phyloP scores from a whole-genome alignment of 2,888 invertebrate species.

The Antheraea yamamai region DNA sequence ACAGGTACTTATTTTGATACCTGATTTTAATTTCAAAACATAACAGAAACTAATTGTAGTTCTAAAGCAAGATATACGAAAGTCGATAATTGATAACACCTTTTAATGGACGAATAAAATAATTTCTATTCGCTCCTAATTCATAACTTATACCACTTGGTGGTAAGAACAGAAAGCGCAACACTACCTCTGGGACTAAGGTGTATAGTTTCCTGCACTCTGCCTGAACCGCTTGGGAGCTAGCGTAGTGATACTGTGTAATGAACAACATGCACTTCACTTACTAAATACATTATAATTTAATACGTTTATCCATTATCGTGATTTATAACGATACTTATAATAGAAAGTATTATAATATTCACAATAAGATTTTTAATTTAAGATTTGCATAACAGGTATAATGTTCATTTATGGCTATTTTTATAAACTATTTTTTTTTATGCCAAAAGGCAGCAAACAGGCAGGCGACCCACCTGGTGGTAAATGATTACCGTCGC shows the following conservation, averaged over 20 bases:
- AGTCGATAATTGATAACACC: neutral
- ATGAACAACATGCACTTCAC: conserved; percentile 18
- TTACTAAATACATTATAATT: conserved; percentile 14
- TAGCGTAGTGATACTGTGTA: conserved; percentile 26
- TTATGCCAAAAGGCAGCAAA: too few relatives aligned
- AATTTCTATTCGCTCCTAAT: conserved; percentile 7
- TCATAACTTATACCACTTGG: conserved; percentile 29
- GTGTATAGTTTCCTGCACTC: conserved; percentile 48
- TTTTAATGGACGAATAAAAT: neutral
- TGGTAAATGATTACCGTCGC: too few relatives aligned
- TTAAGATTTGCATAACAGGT: too few relatives aligned
- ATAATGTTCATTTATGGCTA: too few relatives aligned
- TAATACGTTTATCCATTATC: neutral
- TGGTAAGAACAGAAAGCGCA: conserved; percentile 25
- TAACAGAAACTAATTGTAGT: too few relatives aligned
- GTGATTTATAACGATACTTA: neutral
- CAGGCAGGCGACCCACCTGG: too few relatives aligned
- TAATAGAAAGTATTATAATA: too few relatives aligned
- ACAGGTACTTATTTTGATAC: too few relatives aligned
- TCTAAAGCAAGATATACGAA: too few relatives aligned
- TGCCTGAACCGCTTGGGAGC: conserved; percentile 34
- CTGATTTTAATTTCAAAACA: too few relatives aligned
- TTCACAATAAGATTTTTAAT: too few relatives aligned
- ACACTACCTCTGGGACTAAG: conserved; percentile 36
- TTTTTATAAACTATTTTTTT: too few relatives aligned